These are phyloP conservation scores for Ia io DNA, from an alignment of 2,113 vertebrate species.

Conservation along the genomic window DNA sequence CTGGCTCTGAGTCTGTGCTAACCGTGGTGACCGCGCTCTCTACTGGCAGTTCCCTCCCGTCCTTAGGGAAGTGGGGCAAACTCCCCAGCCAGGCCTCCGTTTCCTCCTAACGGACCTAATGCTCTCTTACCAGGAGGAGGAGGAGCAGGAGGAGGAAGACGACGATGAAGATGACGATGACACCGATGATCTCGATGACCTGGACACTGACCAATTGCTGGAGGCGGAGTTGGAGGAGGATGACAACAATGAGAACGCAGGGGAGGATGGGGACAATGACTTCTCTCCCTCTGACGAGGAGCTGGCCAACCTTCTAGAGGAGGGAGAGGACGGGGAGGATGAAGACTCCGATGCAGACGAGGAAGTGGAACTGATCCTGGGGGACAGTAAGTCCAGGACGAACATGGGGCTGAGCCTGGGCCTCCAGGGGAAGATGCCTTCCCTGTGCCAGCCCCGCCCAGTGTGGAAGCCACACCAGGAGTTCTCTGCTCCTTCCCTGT, in stretches of 20 bases:
- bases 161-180: slow-evolving; percentile 94
- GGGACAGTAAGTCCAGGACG: slow-evolving; percentile 89
- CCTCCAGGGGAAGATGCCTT: background rate
- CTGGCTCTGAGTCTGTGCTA: background rate
- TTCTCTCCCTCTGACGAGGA: slow-evolving; percentile 96
- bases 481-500: background rate
- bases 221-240: slow-evolving; percentile 91
- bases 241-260: slow-evolving; percentile 92
- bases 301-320: slow-evolving; percentile 91
- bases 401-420: background rate
- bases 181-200: slow-evolving; percentile 91
- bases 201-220: slow-evolving; percentile 94
- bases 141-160: slow-evolving; percentile 93
- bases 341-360: slow-evolving; percentile 93
- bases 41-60: background rate
- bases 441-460: background rate
- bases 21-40: background rate
- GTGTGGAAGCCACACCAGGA: background rate
- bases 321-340: slow-evolving; percentile 91
- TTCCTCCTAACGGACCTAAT: slow-evolving; percentile 5
- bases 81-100: background rate
- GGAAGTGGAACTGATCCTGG: slow-evolving; percentile 93
- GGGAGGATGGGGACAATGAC: slow-evolving; percentile 92
- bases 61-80: background rate
- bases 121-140: slow-evolving; percentile 87